phyloP scores from a whole-genome alignment of 2,888 invertebrate species.

The Drosophila koepferae region DNA sequence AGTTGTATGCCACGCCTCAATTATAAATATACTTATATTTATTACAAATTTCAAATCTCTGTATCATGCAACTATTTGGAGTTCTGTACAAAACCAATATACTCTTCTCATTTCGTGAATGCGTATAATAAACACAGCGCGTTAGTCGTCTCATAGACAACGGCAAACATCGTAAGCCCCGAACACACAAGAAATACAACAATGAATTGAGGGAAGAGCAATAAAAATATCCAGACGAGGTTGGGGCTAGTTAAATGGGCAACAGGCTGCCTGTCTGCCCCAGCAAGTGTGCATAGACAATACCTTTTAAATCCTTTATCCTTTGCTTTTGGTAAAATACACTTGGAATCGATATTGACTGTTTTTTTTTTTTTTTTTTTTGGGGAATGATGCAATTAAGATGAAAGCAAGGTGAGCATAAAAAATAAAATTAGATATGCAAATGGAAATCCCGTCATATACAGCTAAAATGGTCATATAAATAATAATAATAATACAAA shows the following conservation, averaged over 20 bases:
- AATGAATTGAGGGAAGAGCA: conserved; percentile 41
- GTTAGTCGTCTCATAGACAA: conserved; percentile 38
- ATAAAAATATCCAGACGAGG: not conserved
- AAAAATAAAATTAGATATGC: not conserved
- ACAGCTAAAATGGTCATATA: not conserved
- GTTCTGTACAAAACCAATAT: not conserved
- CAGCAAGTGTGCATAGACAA: conserved; percentile 9
- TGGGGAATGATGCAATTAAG: conserved; percentile 29
- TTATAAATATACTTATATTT: no score
- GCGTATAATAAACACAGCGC: not conserved
- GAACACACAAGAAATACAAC: conserved; percentile 40
- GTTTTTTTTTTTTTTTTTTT: conserved; percentile 11
- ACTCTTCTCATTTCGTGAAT: not conserved
- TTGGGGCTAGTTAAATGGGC: conserved; percentile 5
- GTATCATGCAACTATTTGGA: not conserved
- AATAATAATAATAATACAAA: not conserved
- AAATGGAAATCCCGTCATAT: not conserved
- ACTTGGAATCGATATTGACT: conserved; percentile 31
- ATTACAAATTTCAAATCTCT: not conserved
- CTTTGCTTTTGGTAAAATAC: conserved; percentile 5
- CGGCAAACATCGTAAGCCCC: conserved; percentile 56
- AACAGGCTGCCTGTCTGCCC: conserved; percentile 28
- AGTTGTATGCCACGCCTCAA: not conserved
- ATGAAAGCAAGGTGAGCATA: not conserved
- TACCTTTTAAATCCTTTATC: conserved; percentile 16